A percentile compares a stretch with the other conserved stretches of the same genome.
phyloP scores from a whole-genome alignment of 2,888 invertebrate species.

The Temnothorax unifasciatus region DNA sequence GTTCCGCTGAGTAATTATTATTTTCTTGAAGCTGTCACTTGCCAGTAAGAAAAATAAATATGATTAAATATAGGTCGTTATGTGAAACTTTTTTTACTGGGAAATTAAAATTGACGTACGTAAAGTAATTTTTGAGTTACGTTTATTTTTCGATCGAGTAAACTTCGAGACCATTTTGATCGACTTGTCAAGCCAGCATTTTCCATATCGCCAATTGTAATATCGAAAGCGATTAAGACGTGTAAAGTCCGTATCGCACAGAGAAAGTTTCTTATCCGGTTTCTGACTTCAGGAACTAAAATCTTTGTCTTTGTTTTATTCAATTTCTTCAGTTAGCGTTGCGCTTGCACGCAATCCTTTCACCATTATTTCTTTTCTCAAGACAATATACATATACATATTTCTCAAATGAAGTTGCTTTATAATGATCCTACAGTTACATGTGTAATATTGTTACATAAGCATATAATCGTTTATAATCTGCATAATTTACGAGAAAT shows the following conservation, averaged over 20 bases:
- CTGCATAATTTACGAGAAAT: background rate
- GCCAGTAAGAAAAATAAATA: background rate
- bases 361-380: slow-evolving; percentile 15
- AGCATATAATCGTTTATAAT: background rate
- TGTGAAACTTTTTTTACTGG: background rate
- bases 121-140: background rate
- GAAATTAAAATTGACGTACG: background rate
- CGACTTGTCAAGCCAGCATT: background rate
- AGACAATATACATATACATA: background rate
- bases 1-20: background rate
- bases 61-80: background rate
- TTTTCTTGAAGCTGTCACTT: slow-evolving; percentile 1
- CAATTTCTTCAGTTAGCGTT: background rate
- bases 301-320: slow-evolving; percentile 23
- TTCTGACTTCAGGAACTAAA: background rate
- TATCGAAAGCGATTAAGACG: slow-evolving; percentile 6
- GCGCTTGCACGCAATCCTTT: background rate
- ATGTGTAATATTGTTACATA: slow-evolving; percentile 6
- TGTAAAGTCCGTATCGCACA: background rate
- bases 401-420: background rate
- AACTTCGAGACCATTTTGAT: background rate
- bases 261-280: slow-evolving; percentile 29
- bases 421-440: background rate
- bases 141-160: background rate
- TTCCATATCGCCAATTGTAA: background rate